Evolutionary conservation across 2,888 invertebrate species (phyloP), one percentile per base, ranked within the genome.

Genomic region (Drosophila dives): DNA sequence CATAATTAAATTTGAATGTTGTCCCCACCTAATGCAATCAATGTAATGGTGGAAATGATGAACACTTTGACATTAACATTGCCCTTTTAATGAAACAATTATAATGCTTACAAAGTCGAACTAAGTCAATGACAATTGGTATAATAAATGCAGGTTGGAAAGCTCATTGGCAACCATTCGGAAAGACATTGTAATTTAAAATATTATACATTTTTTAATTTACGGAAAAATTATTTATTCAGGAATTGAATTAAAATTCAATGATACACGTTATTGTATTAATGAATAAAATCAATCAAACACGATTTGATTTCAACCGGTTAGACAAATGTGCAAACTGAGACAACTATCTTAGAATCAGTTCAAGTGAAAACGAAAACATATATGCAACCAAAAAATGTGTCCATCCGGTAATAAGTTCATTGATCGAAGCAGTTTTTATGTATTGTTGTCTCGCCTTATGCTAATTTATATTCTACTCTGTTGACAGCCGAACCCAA

Each of bases 21-120:
- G 63, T 32, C 56, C 38, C 59, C 64, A 23, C 20, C 34, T 17
- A 40, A 26, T 11, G 12, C 10, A 26, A 51, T 63, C 71, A 80
- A 69, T 83, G 81, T 81, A 83, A 86, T 65, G 45, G 32, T 71
- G 20, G 56, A 75, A 62, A 51, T 80, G 53, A 81, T 67, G 66
- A 68, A 62, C 34, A 63, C 74, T 67, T 70, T 86, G 88, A 55
- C 84, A 88, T 88, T 88, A 90, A 90, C 86, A 86, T 90, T 86
- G 89, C 79, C 90, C 81, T 88, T 89, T 79, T 70, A 48, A 54
- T 23, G 1, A 3, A 81, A 56, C 34, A 32, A 26, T 42, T 42
- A n/a, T 20, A 42, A 49, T 23, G 62, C 51, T 56, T 70, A 50
- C 54, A 77, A 70, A 58, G 53, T 7, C 26, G 33, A 34, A 45